Base-by-base conservation (phyloP, 2,113 vertebrate genomes). In the Platycercus adscitus region DNA sequence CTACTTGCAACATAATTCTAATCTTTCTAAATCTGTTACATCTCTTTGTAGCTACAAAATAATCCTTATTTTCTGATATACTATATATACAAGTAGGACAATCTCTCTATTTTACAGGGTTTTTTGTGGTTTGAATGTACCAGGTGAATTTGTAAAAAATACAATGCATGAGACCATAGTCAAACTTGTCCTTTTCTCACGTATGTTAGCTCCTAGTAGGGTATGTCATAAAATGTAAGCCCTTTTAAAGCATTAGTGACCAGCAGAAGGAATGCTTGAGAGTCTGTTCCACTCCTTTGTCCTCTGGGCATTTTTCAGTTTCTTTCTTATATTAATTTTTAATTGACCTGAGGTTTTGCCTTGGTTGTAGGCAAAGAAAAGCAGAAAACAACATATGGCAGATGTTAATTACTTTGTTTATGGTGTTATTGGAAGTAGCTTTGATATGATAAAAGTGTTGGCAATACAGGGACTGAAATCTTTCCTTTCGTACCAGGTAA, bases 321-420 rank as follows among this genome's bases (percentile, higher is more conserved):
- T 94, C 6, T 89, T 81, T 90, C 47, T 96, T 88, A 37, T 86
- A 89, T 89, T 87, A 82, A 70, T 86, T 95, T 96, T 93, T 95
- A 94, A 91, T 89, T 89, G 85, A 82, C 68, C 43, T 92, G 61
- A 77, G 82, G 47, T 82, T 94, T 95, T 88, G 44, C 70, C 17
- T 61, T 91, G 58, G 28, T 86, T 80, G 23, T 63, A 58, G 71
- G 70, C 49, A 66, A 79, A 91, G 77, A 75, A 88, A 81, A 65
- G 53, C 58, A 23, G 46, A 86, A 92, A 89, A 88, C 73, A 91
- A 50, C 81, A 94, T 80, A 87, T 87, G 87, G 85, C 58, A 95
- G 84, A 77, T 91, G 60, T 39, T 96, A 93, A 91, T 92, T 91
- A 69, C 46, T 35, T 95, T 60, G 33, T 85, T 86, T 79, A 37